These are phyloP conservation scores for Drosophila arizonae DNA, from an alignment of 1,140 invertebrate genomes.

Conservation along the genomic window DNA sequence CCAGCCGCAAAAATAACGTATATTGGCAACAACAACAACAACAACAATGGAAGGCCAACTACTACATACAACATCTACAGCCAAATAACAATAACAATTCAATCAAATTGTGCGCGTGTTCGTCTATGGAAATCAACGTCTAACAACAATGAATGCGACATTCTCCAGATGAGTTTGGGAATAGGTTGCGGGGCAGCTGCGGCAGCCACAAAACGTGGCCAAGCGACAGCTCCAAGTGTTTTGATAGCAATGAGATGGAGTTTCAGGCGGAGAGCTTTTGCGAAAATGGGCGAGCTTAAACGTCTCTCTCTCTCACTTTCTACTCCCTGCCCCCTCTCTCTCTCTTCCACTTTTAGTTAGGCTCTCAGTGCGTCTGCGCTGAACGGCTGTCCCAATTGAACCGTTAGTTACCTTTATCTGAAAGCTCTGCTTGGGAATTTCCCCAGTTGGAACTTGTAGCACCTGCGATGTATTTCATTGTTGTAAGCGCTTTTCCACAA, in stretches of 20 bases:
- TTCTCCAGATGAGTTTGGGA: no score
- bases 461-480: constrained; percentile 40
- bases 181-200: background rate
- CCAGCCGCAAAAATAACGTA: constrained; percentile 47
- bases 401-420: constrained; percentile 49
- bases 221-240: constrained; percentile 45
- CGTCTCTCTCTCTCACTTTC: constrained; percentile 21
- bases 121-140: constrained; percentile 61
- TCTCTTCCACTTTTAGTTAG: background rate
- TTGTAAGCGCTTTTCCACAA: no score
- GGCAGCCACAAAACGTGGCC: no score
- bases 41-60: no score
- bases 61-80: constrained; percentile 1
- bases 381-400: constrained; percentile 47
- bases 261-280: constrained; percentile 5
- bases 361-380: constrained; percentile 41
- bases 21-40: constrained; percentile 21
- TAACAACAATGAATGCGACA: constrained; percentile 23
- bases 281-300: background rate
- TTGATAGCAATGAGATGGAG: constrained; percentile 57
- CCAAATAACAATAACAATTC: constrained; percentile 77
- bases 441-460: no score
- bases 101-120: constrained; percentile 69
- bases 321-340: constrained; percentile 13
- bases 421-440: constrained; percentile 3